phyloP scores from a whole-genome alignment of 2,797 vertebrate genomes.

The Enteromius viviparus region DNA sequence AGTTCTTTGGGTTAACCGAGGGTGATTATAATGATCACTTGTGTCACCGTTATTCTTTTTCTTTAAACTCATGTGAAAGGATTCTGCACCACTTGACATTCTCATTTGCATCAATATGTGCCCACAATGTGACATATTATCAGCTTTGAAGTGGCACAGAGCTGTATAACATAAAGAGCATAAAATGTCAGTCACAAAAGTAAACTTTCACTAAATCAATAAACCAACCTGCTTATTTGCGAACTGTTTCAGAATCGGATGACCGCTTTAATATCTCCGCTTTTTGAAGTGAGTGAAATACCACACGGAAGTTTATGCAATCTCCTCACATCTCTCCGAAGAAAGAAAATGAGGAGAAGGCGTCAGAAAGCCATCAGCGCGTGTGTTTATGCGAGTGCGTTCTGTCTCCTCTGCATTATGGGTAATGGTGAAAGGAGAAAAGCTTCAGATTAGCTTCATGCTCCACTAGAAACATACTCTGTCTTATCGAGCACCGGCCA shows the following conservation, averaged over 20 bases:
- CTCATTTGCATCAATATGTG: slow-evolving; percentile 53
- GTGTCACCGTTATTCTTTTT: slow-evolving; percentile 19
- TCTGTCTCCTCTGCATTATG: slow-evolving; percentile 55
- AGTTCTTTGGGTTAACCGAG: not conserved
- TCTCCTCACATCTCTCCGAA: slow-evolving; percentile 49
- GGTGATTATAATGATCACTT: slow-evolving; percentile 36
- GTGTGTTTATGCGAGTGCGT: slow-evolving; percentile 56
- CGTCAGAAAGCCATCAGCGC: slow-evolving; percentile 53
- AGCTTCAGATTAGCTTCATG: slow-evolving; percentile 64
- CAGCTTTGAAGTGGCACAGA: slow-evolving; percentile 33
- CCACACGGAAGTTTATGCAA: slow-evolving; percentile 39
- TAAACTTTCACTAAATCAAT: slow-evolving; percentile 51
- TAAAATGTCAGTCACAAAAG: slow-evolving; percentile 23
- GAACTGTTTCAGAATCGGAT: slow-evolving; percentile 21
- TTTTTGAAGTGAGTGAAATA: slow-evolving; percentile 10
- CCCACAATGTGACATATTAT: slow-evolving; percentile 38
- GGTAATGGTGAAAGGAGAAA: slow-evolving; percentile 56
- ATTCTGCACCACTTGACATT: slow-evolving; percentile 43
- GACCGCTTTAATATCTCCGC: slow-evolving; percentile 27
- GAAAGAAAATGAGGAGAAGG: slow-evolving; percentile 28
- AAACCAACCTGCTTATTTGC: slow-evolving; percentile 43
- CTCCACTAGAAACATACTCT: slow-evolving; percentile 60
- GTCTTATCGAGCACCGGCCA: slow-evolving; percentile 58
- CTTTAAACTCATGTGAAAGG: slow-evolving; percentile 36
- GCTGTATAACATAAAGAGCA: slow-evolving; percentile 1